Conservation (phyloP, 2,113 vertebrate species). For the Polyodon spathula region DNA sequence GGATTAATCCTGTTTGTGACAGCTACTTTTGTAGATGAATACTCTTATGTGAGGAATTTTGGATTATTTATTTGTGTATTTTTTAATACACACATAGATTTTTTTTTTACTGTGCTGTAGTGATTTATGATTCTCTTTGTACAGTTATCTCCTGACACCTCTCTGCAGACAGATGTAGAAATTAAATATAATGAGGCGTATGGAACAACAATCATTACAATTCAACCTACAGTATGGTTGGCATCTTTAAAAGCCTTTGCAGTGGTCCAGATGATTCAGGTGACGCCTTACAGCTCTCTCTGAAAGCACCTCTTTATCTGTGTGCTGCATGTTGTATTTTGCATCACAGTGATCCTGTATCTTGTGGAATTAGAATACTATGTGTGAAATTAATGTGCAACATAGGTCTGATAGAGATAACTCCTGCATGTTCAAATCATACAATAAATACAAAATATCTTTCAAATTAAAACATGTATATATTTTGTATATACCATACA, state of each 20-base stretch:
- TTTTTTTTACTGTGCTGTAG: constrained; percentile 4
- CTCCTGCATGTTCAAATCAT: too few relatives aligned
- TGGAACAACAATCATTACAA: constrained; percentile 2
- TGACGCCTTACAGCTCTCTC: not conserved
- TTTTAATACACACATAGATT: constrained; percentile 8
- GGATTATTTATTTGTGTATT: not conserved
- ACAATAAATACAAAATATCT: too few relatives aligned
- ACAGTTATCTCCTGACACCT: constrained; percentile 13
- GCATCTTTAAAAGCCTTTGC: constrained; percentile 2
- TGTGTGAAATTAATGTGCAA: too few relatives aligned
- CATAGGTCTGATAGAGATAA: too few relatives aligned
- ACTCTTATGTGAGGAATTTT: too few relatives aligned
- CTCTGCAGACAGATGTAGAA: constrained; percentile 13
- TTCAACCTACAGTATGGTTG: constrained; percentile 2
- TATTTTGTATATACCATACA: too few relatives aligned
- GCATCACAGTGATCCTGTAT: too few relatives aligned
- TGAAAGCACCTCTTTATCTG: too few relatives aligned
- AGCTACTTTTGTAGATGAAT: not conserved
- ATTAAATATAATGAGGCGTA: constrained; percentile 14
- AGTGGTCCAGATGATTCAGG: not conserved
- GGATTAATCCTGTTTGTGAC: not conserved
- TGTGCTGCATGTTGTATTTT: too few relatives aligned
- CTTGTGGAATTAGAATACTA: too few relatives aligned
- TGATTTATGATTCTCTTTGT: constrained; percentile 19
- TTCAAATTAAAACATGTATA: too few relatives aligned